Percentiles rank a stretch among this genome's conserved stretches.
phyloP scores from a whole-genome alignment of 2,113 vertebrate species.

The Mustela lutreola region DNA sequence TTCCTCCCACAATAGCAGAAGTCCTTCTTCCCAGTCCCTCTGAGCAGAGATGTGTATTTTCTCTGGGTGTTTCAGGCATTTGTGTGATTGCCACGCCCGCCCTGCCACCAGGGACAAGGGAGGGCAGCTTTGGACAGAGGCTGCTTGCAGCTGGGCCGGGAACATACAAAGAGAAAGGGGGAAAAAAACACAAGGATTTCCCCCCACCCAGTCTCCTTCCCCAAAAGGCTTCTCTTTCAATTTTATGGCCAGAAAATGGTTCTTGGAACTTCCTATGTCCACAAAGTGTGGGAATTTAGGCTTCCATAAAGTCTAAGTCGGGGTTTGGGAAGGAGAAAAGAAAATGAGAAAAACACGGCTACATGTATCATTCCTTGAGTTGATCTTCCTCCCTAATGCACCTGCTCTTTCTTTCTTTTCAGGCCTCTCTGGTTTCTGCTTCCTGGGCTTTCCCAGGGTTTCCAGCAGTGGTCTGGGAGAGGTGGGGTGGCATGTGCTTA shows the following conservation, averaged over 20 bases:
- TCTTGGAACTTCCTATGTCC: background rate
- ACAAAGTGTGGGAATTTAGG: background rate
- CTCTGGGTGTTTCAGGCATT: background rate
- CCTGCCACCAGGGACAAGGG: background rate
- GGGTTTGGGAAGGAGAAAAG: background rate
- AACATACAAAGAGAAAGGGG: background rate
- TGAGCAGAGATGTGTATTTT: background rate
- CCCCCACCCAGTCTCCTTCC: background rate
- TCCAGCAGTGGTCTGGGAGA: background rate
- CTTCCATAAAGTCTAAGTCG: background rate
- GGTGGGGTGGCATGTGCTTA: rapidly evolving
- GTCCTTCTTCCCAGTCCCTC: background rate
- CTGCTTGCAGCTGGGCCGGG: background rate
- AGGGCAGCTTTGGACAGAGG: background rate
- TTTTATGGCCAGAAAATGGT: background rate
- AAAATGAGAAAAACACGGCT: background rate
- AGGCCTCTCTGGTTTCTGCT: background rate
- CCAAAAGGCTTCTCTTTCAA: background rate
- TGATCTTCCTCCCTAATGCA: background rate
- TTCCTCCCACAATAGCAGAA: background rate
- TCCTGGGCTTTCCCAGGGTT: background rate
- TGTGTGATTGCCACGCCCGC: too few relatives aligned
- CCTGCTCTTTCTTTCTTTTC: background rate
- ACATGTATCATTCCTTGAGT: background rate
- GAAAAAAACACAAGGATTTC: background rate